A percentile compares a stretch with the other conserved stretches of the same genome.
phyloP scores from a whole-genome alignment of 2,113 vertebrate genomes.

The Lepus timidus region DNA sequence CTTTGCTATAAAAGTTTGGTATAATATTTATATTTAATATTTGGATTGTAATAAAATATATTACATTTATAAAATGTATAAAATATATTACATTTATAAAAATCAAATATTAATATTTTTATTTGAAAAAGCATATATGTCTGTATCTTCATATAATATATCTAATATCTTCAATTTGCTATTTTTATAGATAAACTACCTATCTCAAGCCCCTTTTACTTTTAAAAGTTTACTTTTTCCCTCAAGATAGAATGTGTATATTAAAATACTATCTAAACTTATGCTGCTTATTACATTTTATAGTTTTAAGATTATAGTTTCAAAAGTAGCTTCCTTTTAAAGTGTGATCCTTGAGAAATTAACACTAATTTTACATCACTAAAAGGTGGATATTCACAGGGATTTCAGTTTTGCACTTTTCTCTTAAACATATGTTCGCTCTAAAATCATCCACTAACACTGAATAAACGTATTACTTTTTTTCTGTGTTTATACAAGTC shows the following conservation, averaged over 20 bases:
- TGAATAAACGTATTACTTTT: neutral
- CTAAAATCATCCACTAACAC: slow-evolving; percentile 44
- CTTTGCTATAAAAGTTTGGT: slow-evolving; percentile 19
- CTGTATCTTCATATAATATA: neutral
- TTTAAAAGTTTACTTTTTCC: slow-evolving; percentile 2
- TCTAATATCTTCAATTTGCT: neutral
- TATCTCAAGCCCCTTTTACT: neutral
- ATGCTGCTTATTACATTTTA: neutral
- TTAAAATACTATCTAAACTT: neutral
- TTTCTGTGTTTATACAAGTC: neutral
- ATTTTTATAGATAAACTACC: neutral
- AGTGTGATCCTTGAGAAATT: neutral
- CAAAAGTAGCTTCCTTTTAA: slow-evolving; percentile 1
- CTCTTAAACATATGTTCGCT: slow-evolving; percentile 41
- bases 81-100: neutral
- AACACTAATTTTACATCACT: neutral
- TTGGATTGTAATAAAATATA: neutral
- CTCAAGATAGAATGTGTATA: neutral
- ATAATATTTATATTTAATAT: neutral
- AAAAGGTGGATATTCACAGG: neutral
- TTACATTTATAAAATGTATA: too few relatives aligned
- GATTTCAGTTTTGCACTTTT: neutral
- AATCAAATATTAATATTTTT: neutral
- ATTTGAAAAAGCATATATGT: neutral
- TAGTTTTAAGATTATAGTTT: neutral